Percentiles rank a stretch among this genome's conserved stretches.
phyloP scores from a whole-genome alignment of 2,888 invertebrate species.

The Drosophila mercatorum region DNA sequence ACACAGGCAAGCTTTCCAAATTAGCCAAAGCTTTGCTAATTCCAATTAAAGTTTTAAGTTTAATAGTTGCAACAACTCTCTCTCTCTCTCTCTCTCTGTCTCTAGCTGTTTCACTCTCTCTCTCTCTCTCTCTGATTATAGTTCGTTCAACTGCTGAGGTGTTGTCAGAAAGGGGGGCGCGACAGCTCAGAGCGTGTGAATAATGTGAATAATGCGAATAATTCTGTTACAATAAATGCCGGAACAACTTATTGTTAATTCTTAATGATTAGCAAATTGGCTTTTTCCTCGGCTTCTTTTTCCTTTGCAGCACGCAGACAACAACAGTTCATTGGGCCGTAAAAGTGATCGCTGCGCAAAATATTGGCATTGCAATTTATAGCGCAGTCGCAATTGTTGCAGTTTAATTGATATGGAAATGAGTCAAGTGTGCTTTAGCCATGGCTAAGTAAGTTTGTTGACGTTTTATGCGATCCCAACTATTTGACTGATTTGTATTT shows the following conservation, averaged over 20 bases:
- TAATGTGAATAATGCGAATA: constrained; percentile 11
- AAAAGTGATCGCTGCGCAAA: constrained; percentile 36
- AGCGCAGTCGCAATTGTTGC: constrained; percentile 9
- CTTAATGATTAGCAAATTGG: constrained; percentile 27
- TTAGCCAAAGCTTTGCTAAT: constrained; percentile 20
- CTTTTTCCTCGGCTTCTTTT: constrained; percentile 1
- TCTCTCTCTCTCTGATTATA: constrained; percentile 5
- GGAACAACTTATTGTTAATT: constrained; percentile 41
- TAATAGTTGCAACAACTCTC: not conserved
- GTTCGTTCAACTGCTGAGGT: constrained; percentile 55
- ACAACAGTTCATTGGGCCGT: constrained; percentile 40
- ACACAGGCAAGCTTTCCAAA: constrained; percentile 5
- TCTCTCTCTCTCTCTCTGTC: not conserved
- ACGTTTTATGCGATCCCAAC: constrained; percentile 36
- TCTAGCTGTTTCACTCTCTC: not conserved
- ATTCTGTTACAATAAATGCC: constrained; percentile 30
- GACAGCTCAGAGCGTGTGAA: constrained; percentile 27
- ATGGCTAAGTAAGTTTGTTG: constrained; percentile 29
- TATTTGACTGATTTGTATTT: constrained; percentile 1
- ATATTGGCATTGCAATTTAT: constrained; percentile 28
- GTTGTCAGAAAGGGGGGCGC: constrained; percentile 11
- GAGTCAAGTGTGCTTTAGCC: constrained; percentile 32
- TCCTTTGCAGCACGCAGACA: constrained; percentile 7
- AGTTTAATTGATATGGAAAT: constrained; percentile 33
- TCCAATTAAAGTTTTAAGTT: constrained; percentile 32